These are phyloP conservation scores for Loris lydekkerianus DNA, from an alignment of 2,797 vertebrate genomes.

Conservation along the genomic window DNA sequence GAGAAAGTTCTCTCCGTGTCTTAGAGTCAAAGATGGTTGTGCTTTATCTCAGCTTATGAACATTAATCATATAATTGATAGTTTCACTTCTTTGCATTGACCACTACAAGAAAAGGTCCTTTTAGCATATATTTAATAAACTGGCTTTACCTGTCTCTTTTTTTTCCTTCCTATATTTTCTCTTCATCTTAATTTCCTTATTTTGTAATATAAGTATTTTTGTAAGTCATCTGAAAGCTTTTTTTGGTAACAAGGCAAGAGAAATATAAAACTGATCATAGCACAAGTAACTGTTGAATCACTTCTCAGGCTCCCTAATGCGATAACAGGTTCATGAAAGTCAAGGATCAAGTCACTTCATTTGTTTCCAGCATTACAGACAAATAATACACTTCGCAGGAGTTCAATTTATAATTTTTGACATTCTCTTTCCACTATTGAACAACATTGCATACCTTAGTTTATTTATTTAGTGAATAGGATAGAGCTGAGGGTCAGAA, in stretches of 20 bases:
- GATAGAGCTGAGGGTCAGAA: background rate
- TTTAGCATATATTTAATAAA: background rate
- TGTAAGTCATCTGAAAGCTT: background rate
- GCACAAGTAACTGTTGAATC: background rate
- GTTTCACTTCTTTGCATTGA: background rate
- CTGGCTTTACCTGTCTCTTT: background rate
- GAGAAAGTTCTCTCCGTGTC: background rate
- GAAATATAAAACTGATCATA: background rate
- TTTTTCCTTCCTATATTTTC: background rate
- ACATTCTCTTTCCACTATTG: background rate
- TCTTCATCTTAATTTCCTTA: background rate
- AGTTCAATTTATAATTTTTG: background rate
- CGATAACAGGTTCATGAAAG: background rate
- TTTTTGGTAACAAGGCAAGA: background rate
- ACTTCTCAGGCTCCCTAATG: background rate
- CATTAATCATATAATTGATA: background rate
- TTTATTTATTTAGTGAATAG: background rate
- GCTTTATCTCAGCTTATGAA: constrained; percentile 14
- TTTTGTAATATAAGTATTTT: background rate
- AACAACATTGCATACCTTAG: background rate
- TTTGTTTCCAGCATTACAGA: background rate
- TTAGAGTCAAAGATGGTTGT: background rate
- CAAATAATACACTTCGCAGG: background rate
- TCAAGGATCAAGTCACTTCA: background rate
- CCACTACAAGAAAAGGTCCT: background rate